Evolutionary conservation across 2,888 invertebrate species (phyloP), one percentile per base, ranked within the genome.

Genomic region (Campaea margaritaria): DNA sequence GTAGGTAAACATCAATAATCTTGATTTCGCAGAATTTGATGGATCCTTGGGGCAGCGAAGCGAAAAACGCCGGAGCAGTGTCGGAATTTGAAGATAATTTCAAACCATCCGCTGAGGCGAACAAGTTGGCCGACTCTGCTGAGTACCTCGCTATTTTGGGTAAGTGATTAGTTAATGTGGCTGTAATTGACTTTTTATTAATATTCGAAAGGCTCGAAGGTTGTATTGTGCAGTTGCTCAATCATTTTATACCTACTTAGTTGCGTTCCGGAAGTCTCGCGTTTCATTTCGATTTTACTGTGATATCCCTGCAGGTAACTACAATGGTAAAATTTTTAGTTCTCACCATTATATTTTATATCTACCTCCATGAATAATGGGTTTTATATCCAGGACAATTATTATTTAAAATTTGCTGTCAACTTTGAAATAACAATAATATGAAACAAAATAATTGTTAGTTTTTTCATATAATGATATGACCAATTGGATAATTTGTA

Each of bases 131-230:
- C 0, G 95, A 95, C 75, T 96, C 95, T 0, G 93, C 93, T 11
- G 93, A 94, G 74, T 95, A 95, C 82, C 85, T 96, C 54, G 94
- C 94, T 62, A 85, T 94, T 67, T 93, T 96, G 72, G 96, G 96
- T 96, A 88, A 69, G 57, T 69, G 62, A 52, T 51, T 47, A 48
- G 58, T 53, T 52, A 66, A 21, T 9, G 52, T 62, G 4, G 27
- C 27, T 5, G 27, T 27, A 7, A 58, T 28, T 64, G 54, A 28
- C 38, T 58, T 68, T 58, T 68, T 54, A 43, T 46, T 66, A 39
- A 49, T 64, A 62, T 48, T 50, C 44, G 38, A 55, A 48, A 67
- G 52, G 46, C 55, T 46, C 41, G 57, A 42, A 59, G 62, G 64
- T 59, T 62, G 21, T 5, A 62, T 49, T 34, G 44, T 27, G 52